Evolutionary conservation across 2,113 vertebrate genomes (phyloP).

Genomic region (Myodes glareolus): DNA sequence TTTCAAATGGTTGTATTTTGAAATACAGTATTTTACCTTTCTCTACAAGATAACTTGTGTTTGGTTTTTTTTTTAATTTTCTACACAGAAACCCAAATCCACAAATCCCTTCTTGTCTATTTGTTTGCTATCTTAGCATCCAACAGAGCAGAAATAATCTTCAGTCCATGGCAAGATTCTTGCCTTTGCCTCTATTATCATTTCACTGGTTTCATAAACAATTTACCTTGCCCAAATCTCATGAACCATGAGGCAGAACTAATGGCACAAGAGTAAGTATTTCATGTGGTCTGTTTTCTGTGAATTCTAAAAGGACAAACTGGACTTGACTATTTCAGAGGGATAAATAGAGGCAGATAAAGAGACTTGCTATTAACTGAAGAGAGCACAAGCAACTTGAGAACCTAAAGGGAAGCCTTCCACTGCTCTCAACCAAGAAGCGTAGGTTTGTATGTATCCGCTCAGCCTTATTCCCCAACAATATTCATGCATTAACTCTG

Average conservation of each 20-base stretch:
- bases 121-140: background rate
- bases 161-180: background rate
- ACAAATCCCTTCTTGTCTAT: background rate
- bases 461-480: background rate
- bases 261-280: background rate
- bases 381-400: background rate
- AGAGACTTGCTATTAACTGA: background rate
- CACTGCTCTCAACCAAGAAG: background rate
- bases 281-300: background rate
- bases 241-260: background rate
- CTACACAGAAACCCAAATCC: background rate
- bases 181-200: background rate
- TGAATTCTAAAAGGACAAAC: background rate
- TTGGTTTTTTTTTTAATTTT: slow-evolving; percentile 9
- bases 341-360: slow-evolving; percentile 8
- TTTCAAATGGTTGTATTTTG: slow-evolving; percentile 51
- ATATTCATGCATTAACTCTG: background rate
- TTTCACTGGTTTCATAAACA: background rate
- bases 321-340: slow-evolving; percentile 7
- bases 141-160: background rate
- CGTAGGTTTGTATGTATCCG: background rate
- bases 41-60: background rate
- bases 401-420: background rate
- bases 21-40: background rate
- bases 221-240: background rate